Base-by-base conservation (phyloP, 1,140 invertebrate species). In the Monomorium pharaonis region DNA sequence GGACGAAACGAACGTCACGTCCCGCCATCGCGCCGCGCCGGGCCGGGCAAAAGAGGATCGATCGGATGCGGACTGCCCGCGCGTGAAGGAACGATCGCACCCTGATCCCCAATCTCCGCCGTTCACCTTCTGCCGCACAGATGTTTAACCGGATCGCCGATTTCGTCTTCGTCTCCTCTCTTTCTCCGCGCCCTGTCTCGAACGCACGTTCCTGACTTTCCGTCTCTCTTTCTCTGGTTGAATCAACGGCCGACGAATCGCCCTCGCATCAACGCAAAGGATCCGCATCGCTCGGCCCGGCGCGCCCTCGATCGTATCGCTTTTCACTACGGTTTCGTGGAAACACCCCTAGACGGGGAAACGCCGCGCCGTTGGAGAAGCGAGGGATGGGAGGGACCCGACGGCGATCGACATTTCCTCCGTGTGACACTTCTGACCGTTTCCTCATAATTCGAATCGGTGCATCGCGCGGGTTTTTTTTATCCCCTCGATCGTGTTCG, bases 1-100 rank as follows among this genome's bases (percentile, higher is more conserved):
- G 49, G 30, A 60, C 37, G 70, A 69, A 78, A 27, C 7, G 37
- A 6, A 7, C 7, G 37, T 14, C 37, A 33, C 30, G 27, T 30
- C 58, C 54, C 62, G 56, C 76, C 77, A 18, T 49, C 75, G 63
- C 33, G 49, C 21, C 24, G 69, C 60, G 77, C 85, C n/a, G n/a
- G n/a, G n/a, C n/a, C n/a, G n/a, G n/a, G 78, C 72, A 65, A 77
- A 78, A 86, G 72, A 84, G 85, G 87, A 90, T 89, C 83, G 89
- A 90, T 90, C 78, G 84, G 65, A 90, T 86, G 77, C 83, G 86
- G 81, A 81, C 60, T 56, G 49, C 21, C n/a, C n/a, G 37, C 37
- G 30, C 47, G 76, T 21, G 69, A 74, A 69, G 63, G 69, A 69
- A 85, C 63, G 74, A 74, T 60, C 37, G 21, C 37, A n/a, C n/a